Conservation (phyloP, 2,113 vertebrate species). For the Bubo blakistoni region DNA sequence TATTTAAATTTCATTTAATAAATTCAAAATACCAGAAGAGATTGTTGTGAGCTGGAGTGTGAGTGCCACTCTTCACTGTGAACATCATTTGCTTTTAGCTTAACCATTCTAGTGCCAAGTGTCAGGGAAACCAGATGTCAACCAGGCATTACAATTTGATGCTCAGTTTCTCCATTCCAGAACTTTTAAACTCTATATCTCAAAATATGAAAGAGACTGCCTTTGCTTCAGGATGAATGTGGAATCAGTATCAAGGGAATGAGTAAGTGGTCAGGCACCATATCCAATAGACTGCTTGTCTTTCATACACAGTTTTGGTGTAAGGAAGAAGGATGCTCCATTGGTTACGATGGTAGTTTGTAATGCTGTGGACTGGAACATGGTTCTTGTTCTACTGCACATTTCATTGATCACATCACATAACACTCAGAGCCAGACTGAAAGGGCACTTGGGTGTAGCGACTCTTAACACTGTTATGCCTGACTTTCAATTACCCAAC, state of each 20-base stretch:
- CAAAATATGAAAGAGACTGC: not conserved
- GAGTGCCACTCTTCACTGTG: not conserved
- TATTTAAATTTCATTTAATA: not conserved
- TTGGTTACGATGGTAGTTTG: not conserved
- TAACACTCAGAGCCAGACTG: not conserved
- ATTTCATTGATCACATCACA: not conserved
- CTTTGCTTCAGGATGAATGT: not conserved
- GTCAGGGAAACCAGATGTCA: not conserved
- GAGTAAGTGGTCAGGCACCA: not conserved
- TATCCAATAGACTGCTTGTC: not conserved
- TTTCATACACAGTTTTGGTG: not conserved
- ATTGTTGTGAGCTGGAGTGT: not conserved
- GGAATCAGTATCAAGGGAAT: not conserved
- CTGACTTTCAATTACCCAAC: not conserved
- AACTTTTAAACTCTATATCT: not conserved
- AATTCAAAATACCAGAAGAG: not conserved
- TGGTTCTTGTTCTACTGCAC: not conserved
- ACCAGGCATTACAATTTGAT: not conserved
- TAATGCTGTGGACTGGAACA: not conserved
- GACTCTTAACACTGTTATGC: not conserved
- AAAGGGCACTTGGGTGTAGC: not conserved
- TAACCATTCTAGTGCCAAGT: not conserved
- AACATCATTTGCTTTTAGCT: not conserved
- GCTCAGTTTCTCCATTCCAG: not conserved
- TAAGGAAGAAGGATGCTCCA: not conserved